A percentile compares a stretch with the other conserved stretches of the same genome.
Evolutionary conservation across 2,888 invertebrate genomes (phyloP).

Genomic region (Diogma glabrata): DNA sequence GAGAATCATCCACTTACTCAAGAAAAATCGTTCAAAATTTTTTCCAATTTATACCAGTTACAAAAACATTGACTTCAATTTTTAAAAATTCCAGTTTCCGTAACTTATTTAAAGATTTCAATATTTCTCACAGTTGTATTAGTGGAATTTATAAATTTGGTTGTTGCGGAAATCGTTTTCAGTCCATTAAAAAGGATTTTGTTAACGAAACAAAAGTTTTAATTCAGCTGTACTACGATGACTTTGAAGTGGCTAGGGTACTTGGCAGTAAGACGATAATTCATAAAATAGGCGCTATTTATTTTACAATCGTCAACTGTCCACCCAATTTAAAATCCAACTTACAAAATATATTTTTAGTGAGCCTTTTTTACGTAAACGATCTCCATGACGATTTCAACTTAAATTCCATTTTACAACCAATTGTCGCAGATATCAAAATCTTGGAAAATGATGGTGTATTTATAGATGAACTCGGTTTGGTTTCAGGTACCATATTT

Average conservation of each 20-base stretch:
- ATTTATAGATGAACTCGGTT: not conserved
- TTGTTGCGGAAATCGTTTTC: no score
- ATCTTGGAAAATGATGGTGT: conserved; percentile 3
- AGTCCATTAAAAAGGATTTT: no score
- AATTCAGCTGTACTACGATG: no score
- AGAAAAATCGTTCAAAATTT: not conserved
- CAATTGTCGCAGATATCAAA: conserved; percentile 5
- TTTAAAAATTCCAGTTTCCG: not conserved
- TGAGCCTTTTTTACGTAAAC: conserved; percentile 2
- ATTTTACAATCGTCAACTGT: not conserved
- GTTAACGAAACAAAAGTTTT: no score
- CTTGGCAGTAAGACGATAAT: no score
- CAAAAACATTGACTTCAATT: not conserved
- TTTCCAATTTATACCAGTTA: conserved; percentile 2
- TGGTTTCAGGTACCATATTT: not conserved
- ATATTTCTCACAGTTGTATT: not conserved
- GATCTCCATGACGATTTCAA: not conserved
- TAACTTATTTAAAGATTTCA: not conserved
- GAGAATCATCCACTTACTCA: not conserved
- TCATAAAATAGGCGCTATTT: conserved; percentile 2
- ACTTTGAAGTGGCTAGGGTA: no score
- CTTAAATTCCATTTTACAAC: conserved; percentile 3
- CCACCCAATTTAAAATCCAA: not conserved
- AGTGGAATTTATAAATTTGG: no score
- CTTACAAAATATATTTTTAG: not conserved